Evolutionary conservation across 2,113 vertebrate species (phyloP).

Genomic region (Dolichotis patagonum): DNA sequence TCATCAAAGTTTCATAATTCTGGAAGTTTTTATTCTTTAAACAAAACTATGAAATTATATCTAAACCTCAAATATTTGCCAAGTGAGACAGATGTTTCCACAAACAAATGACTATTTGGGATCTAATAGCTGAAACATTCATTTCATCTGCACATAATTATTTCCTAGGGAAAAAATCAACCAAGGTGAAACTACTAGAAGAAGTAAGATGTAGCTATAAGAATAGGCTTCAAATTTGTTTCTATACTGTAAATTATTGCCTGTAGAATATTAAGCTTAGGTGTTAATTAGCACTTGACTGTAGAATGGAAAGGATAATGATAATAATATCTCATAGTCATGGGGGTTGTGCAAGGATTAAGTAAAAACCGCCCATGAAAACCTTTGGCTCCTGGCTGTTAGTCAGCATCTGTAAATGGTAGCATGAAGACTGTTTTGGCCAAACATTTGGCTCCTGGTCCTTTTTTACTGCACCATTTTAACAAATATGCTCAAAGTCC

Average conservation of each 20-base stretch:
- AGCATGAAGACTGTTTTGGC: slow-evolving; percentile 24
- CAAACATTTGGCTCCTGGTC: slow-evolving; percentile 44
- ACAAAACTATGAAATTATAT: slow-evolving; percentile 70
- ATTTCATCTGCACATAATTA: slow-evolving; percentile 73
- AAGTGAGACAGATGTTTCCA: slow-evolving; percentile 79
- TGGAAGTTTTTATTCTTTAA: slow-evolving; percentile 73
- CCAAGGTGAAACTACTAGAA: slow-evolving; percentile 37
- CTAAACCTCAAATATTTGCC: slow-evolving; percentile 70
- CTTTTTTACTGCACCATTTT: slow-evolving; percentile 14
- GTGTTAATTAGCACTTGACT: not conserved
- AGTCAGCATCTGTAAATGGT: slow-evolving; percentile 8
- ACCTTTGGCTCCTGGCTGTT: not conserved
- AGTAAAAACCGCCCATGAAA: not conserved
- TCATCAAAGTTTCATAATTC: slow-evolving; percentile 74
- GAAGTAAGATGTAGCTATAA: not conserved
- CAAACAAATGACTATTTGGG: slow-evolving; percentile 66
- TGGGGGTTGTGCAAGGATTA: not conserved
- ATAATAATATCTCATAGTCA: not conserved
- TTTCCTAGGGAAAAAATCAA: slow-evolving; percentile 40
- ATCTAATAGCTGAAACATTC: slow-evolving; percentile 62
- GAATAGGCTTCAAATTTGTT: not conserved
- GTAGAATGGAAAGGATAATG: not conserved
- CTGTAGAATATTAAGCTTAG: not conserved
- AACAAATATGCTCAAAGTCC: slow-evolving; percentile 26
- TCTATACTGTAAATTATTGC: not conserved